Base-by-base conservation (phyloP, 2,113 vertebrate genomes). In the Oncorhynchus gorbuscha region DNA sequence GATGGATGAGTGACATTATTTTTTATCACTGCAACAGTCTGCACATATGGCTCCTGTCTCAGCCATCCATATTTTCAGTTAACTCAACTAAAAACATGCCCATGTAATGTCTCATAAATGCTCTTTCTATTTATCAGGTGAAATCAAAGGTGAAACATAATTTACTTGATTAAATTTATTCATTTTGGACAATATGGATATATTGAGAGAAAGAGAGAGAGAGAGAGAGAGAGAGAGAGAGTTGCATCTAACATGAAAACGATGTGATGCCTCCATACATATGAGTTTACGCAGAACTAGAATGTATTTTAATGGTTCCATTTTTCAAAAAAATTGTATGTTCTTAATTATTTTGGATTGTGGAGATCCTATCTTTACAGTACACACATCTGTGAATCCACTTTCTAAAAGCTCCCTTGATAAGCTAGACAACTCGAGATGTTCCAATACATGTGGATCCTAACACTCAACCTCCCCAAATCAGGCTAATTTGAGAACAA, bases 21-120 rank as follows among this genome's bases (percentile, higher is more conserved):
- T 88, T 88, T 86, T 87, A 90, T 85, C 85, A 79, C 76, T 74
- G 86, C 81, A 89, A 89, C 74, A 81, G 90, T 89, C 87, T 82
- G 79, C 78, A 70, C 5, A 5, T 55, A 68, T 69, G 77, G 83
- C 79, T 76, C 49, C 76, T 70, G 79, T 76, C 76, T 76, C 75
- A 62, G 69, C 62, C 62, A 69, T 14, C 75, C 59, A 59, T 76
- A 62, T 65, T 69, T 81, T 74, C 78, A 51, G 77, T 76, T 83
- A 87, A 74, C 76, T 32, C 14, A 48, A 82, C 84, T 82, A 84
- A 81, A 85, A 85, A 89, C 83, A 88, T 77, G 81, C 30, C 68
- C 72, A 48, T 76, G 82, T 72, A 75, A 83, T 86, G 76, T 83
- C 76, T 87, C 79, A 79, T 67, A 72, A 28, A 61, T 13, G 62